A percentile compares a stretch with the other conserved stretches of the same genome.
phyloP scores from a whole-genome alignment of 2,113 vertebrate genomes.

The Heptranchias perlo region DNA sequence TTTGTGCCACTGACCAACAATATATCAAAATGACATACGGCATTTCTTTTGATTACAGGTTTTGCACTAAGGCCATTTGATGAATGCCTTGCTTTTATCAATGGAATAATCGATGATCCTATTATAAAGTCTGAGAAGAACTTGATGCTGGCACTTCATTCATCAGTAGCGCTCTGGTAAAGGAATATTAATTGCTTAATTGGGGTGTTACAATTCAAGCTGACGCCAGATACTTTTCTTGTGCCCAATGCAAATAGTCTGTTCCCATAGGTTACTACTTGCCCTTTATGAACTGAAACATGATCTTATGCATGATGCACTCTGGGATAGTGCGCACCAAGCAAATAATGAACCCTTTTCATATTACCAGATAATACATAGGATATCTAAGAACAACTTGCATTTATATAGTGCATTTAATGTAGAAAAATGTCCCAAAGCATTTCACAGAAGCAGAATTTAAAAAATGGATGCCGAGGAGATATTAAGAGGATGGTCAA shows the following conservation, averaged over 20 bases:
- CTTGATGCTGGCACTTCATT: not conserved
- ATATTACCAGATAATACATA: not conserved
- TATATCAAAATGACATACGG: not conserved
- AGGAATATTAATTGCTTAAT: not conserved
- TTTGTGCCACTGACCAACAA: not conserved
- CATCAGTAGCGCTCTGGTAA: conserved; percentile 36
- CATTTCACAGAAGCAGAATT: not conserved
- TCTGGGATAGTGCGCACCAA: too few relatives aligned
- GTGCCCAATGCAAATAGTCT: not conserved
- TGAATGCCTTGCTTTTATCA: conserved; percentile 21
- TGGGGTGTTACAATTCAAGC: not conserved
- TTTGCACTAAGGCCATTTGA: conserved; percentile 22
- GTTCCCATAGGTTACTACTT: not conserved
- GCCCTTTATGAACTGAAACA: too few relatives aligned
- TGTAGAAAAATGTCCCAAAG: not conserved
- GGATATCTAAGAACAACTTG: not conserved
- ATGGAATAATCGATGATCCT: conserved; percentile 5
- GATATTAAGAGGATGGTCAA: not conserved
- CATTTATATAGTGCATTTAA: not conserved
- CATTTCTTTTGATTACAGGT: not conserved
- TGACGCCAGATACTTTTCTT: not conserved
- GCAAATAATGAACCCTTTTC: not conserved
- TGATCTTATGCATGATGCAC: too few relatives aligned
- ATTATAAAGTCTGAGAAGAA: conserved; percentile 19
- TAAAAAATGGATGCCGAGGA: not conserved